These are phyloP conservation scores for Otis tarda DNA, from an alignment of 2,113 vertebrate genomes.

Conservation along the genomic window DNA sequence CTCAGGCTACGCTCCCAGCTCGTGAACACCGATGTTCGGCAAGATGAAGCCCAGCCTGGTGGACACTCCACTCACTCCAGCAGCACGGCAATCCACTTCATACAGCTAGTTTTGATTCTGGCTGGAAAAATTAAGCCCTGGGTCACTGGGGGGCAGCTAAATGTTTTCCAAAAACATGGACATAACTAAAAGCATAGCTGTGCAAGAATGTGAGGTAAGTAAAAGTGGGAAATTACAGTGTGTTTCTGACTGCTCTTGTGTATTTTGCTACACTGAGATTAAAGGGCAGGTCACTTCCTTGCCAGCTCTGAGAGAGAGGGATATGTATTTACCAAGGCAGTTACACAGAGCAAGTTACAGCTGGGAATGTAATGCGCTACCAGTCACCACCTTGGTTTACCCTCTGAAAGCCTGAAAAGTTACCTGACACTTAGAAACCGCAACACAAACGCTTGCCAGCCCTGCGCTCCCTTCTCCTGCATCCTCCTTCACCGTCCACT, in stretches of 20 bases:
- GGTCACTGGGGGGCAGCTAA: not conserved
- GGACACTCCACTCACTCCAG: not conserved
- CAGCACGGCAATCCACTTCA: not conserved
- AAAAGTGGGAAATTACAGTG: not conserved
- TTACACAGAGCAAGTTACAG: constrained; percentile 17
- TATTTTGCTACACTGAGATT: not conserved
- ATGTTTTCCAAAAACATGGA: not conserved
- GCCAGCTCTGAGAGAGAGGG: not conserved
- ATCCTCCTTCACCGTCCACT: not conserved
- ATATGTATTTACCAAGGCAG: not conserved
- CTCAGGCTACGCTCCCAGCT: not conserved
- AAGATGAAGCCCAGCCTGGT: not conserved
- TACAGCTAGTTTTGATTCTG: not conserved
- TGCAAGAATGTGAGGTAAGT: not conserved
- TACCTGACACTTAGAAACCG: not conserved
- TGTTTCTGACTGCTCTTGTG: not conserved
- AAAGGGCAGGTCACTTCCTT: constrained; percentile 22
- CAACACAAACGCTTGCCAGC: not conserved
- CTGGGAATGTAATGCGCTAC: constrained; percentile 36
- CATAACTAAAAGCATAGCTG: not conserved
- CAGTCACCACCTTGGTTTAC: constrained; percentile 44
- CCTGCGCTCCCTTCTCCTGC: not conserved
- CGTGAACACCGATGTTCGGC: not conserved
- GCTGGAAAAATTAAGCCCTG: not conserved
- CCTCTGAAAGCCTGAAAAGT: not conserved